Percentiles rank a stretch among this genome's conserved stretches.
These are phyloP conservation scores for Drosophila busckii DNA, from an alignment of 1,140 invertebrate genomes.

Conservation along the genomic window DNA sequence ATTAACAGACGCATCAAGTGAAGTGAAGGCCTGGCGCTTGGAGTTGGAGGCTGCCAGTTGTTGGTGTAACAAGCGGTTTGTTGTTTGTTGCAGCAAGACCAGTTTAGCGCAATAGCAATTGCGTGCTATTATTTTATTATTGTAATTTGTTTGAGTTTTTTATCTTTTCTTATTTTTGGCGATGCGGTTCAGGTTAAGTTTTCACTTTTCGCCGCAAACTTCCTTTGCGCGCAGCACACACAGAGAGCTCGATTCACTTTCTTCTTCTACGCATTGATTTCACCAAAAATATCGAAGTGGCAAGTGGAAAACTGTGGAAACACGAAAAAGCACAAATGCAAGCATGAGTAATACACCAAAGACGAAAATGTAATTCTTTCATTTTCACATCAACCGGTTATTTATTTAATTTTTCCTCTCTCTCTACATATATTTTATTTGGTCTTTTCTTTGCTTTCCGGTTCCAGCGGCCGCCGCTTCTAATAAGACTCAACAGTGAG, in stretches of 20 bases:
- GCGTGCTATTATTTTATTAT: not conserved
- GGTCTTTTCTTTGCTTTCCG: constrained; percentile 28
- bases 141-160: constrained; percentile 5
- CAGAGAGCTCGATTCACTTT: constrained; percentile 54
- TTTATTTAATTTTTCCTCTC: constrained; percentile 16
- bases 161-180: constrained; percentile 36
- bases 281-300: constrained; percentile 53
- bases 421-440: constrained; percentile 10
- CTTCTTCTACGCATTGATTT: constrained; percentile 76
- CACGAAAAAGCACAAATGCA: constrained; percentile 41
- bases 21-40: too few relatives aligned
- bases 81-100: too few relatives aligned
- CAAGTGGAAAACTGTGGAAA: constrained; percentile 52
- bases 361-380: constrained; percentile 55
- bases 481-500: constrained; percentile 53
- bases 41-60: constrained; percentile 32
- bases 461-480: constrained; percentile 46
- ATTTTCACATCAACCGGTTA: constrained; percentile 64
- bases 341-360: constrained; percentile 5
- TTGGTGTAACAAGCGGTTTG: too few relatives aligned
- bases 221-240: constrained; percentile 43
- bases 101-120: too few relatives aligned
- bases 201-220: constrained; percentile 48
- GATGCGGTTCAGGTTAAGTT: constrained; percentile 16
- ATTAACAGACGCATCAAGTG: constrained; percentile 69